These are phyloP conservation scores for Clunio marinus DNA, from an alignment of 2,888 invertebrate species.

Conservation along the genomic window DNA sequence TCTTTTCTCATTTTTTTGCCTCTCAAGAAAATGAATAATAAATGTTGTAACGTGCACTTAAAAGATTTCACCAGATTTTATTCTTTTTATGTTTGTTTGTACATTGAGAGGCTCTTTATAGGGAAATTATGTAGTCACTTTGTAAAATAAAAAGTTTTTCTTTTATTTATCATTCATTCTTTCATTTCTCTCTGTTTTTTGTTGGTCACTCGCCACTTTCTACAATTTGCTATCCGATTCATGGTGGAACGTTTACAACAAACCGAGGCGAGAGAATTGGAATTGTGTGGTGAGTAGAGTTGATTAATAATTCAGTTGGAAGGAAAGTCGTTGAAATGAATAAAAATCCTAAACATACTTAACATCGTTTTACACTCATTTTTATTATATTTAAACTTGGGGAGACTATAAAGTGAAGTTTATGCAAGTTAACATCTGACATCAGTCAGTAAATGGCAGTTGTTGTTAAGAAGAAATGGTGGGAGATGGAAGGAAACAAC, in stretches of 20 bases:
- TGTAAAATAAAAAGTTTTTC: neutral
- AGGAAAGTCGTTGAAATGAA: constrained; percentile 8
- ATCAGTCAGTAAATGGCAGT: neutral
- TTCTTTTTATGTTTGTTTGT: constrained; percentile 4
- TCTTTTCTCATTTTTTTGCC: constrained; percentile 9
- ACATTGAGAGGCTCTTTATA: constrained; percentile 18
- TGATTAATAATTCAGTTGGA: constrained; percentile 17
- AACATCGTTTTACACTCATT: constrained; percentile 14
- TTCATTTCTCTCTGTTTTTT: too few species aligned
- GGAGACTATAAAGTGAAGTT: neutral
- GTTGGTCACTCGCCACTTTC: too few species aligned
- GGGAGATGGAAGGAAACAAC: too few species aligned
- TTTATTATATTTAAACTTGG: constrained; percentile 12
- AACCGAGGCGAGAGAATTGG: neutral
- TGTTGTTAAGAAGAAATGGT: too few species aligned
- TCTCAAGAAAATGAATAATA: constrained; percentile 39
- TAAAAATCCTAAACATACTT: neutral
- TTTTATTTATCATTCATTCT: too few species aligned
- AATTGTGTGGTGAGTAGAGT: neutral
- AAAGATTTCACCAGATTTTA: constrained; percentile 37
- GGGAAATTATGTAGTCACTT: constrained; percentile 19
- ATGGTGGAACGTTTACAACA: too few species aligned
- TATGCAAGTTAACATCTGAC: neutral
- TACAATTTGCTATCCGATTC: too few species aligned
- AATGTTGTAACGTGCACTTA: constrained; percentile 36